phyloP scores from a whole-genome alignment of 2,888 invertebrate species.

The Encarsia formosa region DNA sequence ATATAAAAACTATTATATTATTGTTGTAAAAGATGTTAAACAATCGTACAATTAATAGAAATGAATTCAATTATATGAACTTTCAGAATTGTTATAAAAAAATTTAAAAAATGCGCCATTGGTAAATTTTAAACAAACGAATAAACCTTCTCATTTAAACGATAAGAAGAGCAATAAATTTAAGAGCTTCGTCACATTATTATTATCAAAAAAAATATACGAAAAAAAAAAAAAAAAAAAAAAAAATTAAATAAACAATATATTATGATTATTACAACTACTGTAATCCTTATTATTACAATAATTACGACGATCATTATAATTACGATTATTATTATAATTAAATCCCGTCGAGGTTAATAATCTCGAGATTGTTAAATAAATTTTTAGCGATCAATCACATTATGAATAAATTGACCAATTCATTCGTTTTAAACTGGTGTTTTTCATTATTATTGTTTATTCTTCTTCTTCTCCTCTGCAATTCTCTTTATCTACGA shows the following conservation, averaged over 20 bases:
- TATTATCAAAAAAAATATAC: too few species aligned
- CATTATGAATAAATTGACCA: conserved; percentile 31
- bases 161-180: conserved; percentile 36
- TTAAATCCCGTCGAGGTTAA: conserved; percentile 25
- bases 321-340: conserved; percentile 12
- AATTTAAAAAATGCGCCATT: conserved; percentile 6
- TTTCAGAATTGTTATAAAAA: neutral
- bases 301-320: conserved; percentile 1
- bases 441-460: neutral
- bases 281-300: too few species aligned
- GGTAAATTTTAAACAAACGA: conserved; percentile 9
- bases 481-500: too few species aligned
- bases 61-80: neutral
- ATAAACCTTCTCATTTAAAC: conserved; percentile 20
- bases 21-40: conserved; percentile 1
- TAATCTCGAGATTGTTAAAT: conserved; percentile 29
- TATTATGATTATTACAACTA: too few species aligned
- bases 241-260: too few species aligned
- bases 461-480: neutral
- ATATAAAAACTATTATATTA: too few species aligned
- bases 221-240: too few species aligned
- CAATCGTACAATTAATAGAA: neutral
- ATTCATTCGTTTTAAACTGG: conserved; percentile 29
- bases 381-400: conserved; percentile 28
- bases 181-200: conserved; percentile 37